Conservation (phyloP, 2,888 invertebrate species). For the Athalia rosae region DNA sequence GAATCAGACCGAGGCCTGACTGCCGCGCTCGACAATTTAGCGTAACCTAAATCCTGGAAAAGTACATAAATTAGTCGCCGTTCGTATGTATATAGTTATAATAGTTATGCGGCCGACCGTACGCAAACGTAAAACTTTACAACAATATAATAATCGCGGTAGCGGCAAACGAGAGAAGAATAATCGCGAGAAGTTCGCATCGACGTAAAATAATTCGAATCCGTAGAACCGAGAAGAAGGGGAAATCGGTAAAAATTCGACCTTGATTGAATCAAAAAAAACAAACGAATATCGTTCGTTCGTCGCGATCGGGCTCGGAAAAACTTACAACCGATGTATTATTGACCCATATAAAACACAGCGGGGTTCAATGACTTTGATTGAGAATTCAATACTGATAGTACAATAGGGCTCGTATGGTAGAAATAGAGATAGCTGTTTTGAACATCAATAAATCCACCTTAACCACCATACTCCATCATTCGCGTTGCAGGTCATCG, state of each 20-base stretch:
- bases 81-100: conserved; percentile 30
- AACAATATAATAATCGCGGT: neutral
- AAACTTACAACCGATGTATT: neutral
- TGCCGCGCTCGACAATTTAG: conserved; percentile 58
- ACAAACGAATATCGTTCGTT: neutral
- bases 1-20: conserved; percentile 68
- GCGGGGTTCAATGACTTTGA: conserved; percentile 15
- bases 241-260: neutral
- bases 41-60: conserved; percentile 66
- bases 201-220: neutral
- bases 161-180: neutral
- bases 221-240: neutral
- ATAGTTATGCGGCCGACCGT: conserved; percentile 44
- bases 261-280: neutral
- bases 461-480: conserved; percentile 16
- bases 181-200: neutral
- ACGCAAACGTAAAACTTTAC: conserved; percentile 14
- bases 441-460: conserved; percentile 27
- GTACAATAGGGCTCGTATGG: neutral
- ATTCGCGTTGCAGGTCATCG: conserved; percentile 11
- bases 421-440: no score
- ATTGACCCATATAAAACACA: conserved; percentile 20
- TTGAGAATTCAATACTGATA: neutral
- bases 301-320: neutral
- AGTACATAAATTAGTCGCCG: conserved; percentile 45